Evolutionary conservation across 2,888 invertebrate genomes (phyloP), one percentile per base, ranked within the genome.

Genomic region (Glyphotaelius pellucidus): DNA sequence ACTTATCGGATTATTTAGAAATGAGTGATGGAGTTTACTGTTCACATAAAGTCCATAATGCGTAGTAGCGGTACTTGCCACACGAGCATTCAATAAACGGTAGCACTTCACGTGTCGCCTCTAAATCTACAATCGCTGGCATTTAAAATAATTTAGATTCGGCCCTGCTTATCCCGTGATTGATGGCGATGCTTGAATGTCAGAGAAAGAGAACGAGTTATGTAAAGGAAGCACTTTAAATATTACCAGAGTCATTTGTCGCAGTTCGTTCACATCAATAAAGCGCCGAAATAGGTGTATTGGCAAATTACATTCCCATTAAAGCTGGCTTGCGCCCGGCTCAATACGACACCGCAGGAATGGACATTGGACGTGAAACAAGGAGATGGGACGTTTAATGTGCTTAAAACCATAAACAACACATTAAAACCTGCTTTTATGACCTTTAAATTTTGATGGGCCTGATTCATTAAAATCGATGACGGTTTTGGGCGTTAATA

Each of bases 161-260:
- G 86, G 81, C 84, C 81, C 90, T 89, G 91, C 91, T 93, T 93
- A 93, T 93, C 93, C 52, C 86, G 90, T 93, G 93, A 93, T 92
- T 93, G 93, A 93, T 93, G 91, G 86, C 89, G 85, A 89, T 30
- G 79, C 80, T 90, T 93, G 92, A 93, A 93, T 93, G 93, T 93
- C 93, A 92, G 90, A 85, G 85, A 90, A 86, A 87, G 90, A 93
- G 92, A 93, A 93, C 93, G 91, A 91, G 93, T 93, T 93, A 93
- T 93, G 93, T 92, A 91, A 93, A 91, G 90, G 93, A 91, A 93
- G 91, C 93, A 93, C 93, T 93, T 81, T 80, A 91, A 89, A 90
- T 86, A 90, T 47, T 80, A 83, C 88, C 47, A 91, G 79, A 86
- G 86, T 90, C 85, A 91, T 92, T 92, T 91, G 91, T 91, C 90